These are phyloP conservation scores for Drosophila mayri DNA, from an alignment of 1,140 invertebrate species.

Conservation along the genomic window DNA sequence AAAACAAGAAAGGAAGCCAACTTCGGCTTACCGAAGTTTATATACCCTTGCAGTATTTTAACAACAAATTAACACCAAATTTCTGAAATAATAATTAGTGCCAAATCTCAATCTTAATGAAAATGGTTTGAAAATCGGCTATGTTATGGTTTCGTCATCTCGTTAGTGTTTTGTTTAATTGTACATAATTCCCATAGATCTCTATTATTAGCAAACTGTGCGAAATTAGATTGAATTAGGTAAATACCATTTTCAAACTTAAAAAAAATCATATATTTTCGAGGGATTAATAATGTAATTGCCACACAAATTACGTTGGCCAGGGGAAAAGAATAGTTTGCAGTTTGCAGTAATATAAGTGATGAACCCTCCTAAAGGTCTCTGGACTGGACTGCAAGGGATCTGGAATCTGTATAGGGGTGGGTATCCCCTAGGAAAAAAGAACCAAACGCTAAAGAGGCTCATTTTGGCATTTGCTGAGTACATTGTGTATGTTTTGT, in stretches of 20 bases:
- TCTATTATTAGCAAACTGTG: neutral
- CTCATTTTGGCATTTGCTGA: conserved; percentile 60
- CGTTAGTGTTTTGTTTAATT: conserved; percentile 4
- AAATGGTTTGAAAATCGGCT: no score
- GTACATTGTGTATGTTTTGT: conserved; percentile 51
- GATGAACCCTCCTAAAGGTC: conserved; percentile 15
- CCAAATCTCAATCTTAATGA: no score
- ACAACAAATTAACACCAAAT: no score
- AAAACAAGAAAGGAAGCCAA: no score
- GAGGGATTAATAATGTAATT: conserved; percentile 79
- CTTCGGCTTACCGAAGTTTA: no score
- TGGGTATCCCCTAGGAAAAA: conserved; percentile 30
- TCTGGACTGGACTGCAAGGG: conserved; percentile 9
- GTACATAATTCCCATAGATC: neutral
- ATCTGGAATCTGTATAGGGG: conserved; percentile 22
- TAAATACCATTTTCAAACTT: conserved; percentile 38
- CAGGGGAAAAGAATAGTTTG: conserved; percentile 40
- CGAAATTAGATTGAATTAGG: conserved; percentile 27
- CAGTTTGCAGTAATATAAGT: conserved; percentile 6
- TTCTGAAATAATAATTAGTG: no score
- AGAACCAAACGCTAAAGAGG: conserved; percentile 57
- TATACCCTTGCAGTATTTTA: no score
- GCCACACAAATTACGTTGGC: conserved; percentile 61
- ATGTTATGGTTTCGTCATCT: no score
- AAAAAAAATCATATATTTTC: conserved; percentile 20